Evolutionary conservation across 2,797 vertebrate genomes (phyloP).

Genomic region (Danio tinwini): DNA sequence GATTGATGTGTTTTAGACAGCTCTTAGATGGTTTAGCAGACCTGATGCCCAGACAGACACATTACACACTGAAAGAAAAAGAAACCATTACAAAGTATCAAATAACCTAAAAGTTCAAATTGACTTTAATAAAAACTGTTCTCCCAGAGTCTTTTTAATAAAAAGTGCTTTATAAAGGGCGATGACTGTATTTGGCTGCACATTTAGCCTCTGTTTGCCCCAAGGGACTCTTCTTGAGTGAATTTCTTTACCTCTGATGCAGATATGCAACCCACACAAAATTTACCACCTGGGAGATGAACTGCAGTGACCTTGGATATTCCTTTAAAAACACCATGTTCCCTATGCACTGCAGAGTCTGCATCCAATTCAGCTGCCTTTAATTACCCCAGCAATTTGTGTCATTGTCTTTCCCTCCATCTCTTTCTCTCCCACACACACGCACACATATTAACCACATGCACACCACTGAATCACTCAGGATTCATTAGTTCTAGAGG

Average conservation of each 20-base stretch:
- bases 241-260: conserved; percentile 24
- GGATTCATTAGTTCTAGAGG: conserved; percentile 64
- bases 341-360: conserved; percentile 30
- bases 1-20: no score
- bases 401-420: conserved; percentile 21
- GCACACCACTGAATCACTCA: conserved; percentile 57
- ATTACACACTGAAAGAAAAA: no score
- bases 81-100: no score
- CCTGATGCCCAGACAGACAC: no score
- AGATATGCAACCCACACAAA: conserved; percentile 43
- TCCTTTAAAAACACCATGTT: conserved; percentile 38
- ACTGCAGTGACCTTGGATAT: conserved; percentile 56
- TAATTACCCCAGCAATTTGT: conserved; percentile 45
- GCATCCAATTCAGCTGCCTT: conserved; percentile 43
- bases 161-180: conserved; percentile 2
- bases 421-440: conserved; percentile 2
- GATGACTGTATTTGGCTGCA: conserved; percentile 20
- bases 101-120: not conserved
- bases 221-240: not conserved
- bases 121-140: not conserved
- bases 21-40: no score
- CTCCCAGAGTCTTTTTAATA: not conserved
- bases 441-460: conserved; percentile 17
- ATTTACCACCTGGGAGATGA: conserved; percentile 40
- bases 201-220: conserved; percentile 32